These are phyloP conservation scores for Melanophora roralis DNA, from an alignment of 2,888 invertebrate species.

Conservation along the genomic window DNA sequence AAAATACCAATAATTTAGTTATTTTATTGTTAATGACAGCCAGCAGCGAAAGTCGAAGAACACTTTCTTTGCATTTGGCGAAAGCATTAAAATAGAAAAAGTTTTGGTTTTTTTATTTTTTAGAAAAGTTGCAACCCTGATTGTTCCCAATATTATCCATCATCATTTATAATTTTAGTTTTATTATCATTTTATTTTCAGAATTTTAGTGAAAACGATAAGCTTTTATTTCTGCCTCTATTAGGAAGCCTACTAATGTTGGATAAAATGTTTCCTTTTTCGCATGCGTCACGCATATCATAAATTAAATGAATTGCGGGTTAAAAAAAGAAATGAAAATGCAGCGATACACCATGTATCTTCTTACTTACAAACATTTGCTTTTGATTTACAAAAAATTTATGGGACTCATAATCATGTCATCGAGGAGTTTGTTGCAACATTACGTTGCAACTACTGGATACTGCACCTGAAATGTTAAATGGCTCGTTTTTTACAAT, in stretches of 20 bases:
- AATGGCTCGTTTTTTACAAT: constrained; percentile 67
- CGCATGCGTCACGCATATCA: constrained; percentile 62
- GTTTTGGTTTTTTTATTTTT: too few species aligned
- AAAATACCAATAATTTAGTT: constrained; percentile 13
- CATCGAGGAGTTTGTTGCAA: constrained; percentile 26
- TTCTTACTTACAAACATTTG: neutral
- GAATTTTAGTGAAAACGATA: too few species aligned
- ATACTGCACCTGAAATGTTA: constrained; percentile 45
- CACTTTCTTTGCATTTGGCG: neutral
- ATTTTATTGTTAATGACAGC: neutral
- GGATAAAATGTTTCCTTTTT: constrained; percentile 31
- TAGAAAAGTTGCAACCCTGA: too few species aligned
- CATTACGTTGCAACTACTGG: constrained; percentile 57
- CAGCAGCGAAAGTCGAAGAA: constrained; percentile 51
- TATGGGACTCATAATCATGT: constrained; percentile 15
- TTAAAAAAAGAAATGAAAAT: neutral
- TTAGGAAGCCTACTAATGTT: constrained; percentile 10
- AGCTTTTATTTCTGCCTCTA: constrained; percentile 18
- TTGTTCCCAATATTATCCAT: neutral
- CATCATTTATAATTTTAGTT: neutral
- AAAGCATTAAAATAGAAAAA: too few species aligned
- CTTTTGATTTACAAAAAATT: constrained; percentile 13
- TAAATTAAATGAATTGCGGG: constrained; percentile 41
- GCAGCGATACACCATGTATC: constrained; percentile 11
- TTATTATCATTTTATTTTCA: too few species aligned